phyloP scores from a whole-genome alignment of 92 coral and sea anemone species.

The Heliopora coerulea region DNA sequence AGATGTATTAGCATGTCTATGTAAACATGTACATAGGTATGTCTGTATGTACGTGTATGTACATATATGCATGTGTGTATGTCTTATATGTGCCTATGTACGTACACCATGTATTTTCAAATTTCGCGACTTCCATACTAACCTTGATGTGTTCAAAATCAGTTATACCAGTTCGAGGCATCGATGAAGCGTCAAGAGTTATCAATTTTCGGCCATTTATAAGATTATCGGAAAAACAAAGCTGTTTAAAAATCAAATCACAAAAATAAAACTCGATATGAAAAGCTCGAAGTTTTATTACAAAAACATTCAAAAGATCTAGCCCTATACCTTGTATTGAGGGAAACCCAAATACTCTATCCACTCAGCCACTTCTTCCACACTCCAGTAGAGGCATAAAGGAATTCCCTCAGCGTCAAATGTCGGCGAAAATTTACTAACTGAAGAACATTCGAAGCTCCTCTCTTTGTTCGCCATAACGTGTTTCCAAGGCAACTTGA shows the following conservation, averaged over 20 bases:
- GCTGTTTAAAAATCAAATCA: slow-evolving; percentile 40
- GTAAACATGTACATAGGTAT: no score
- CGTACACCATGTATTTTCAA: no score
- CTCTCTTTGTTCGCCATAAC: slow-evolving; percentile 79
- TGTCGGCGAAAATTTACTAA: slow-evolving; percentile 48
- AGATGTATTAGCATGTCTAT: no score
- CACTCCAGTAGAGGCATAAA: slow-evolving; percentile 73
- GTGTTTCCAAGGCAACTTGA: slow-evolving; percentile 68
- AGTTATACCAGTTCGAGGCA: slow-evolving; percentile 84
- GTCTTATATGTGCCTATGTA: no score
- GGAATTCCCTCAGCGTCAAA: slow-evolving; percentile 90
- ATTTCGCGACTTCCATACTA: no score
- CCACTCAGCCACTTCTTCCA: slow-evolving; percentile 98
- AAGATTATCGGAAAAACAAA: slow-evolving; percentile 80
- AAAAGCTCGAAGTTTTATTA: not conserved
- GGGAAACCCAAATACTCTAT: slow-evolving; percentile 78
- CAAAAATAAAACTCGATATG: not conserved
- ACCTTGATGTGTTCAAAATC: slow-evolving; percentile 95
- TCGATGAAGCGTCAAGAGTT: slow-evolving; percentile 78
- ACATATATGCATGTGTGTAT: no score
- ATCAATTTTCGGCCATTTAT: slow-evolving; percentile 84
- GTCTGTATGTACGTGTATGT: no score
- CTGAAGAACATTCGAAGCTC: slow-evolving; percentile 17
- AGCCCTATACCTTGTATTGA: slow-evolving; percentile 76
- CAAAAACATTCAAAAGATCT: not conserved